A percentile compares a stretch with the other conserved stretches of the same genome.
Evolutionary conservation across 2,797 vertebrate species (phyloP).

Genomic region (Eulemur rubriventer): DNA sequence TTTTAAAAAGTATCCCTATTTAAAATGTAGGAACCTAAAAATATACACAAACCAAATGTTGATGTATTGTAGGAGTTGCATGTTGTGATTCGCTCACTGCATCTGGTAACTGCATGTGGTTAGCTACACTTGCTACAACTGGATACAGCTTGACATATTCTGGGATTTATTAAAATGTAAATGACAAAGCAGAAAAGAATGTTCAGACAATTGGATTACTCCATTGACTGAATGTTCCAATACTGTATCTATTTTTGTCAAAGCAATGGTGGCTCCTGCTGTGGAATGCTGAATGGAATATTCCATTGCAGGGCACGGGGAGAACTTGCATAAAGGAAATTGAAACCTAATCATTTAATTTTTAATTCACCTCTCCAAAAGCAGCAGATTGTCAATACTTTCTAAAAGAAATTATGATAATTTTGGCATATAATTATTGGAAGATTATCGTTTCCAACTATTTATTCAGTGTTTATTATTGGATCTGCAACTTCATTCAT

Average conservation of each 20-base stretch:
- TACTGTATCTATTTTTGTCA: constrained; percentile 83
- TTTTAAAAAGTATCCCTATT: constrained; percentile 51
- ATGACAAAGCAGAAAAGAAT: constrained; percentile 85
- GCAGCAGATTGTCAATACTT: constrained; percentile 60
- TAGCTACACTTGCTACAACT: constrained; percentile 75
- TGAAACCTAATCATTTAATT: constrained; percentile 54
- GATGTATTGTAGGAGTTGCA: constrained; percentile 60
- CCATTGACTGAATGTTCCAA: constrained; percentile 83
- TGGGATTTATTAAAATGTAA: constrained; percentile 86
- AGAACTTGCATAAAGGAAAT: constrained; percentile 48
- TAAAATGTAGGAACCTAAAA: constrained; percentile 52
- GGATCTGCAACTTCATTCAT: constrained; percentile 70
- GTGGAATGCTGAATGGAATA: constrained; percentile 70
- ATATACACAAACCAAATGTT: constrained; percentile 68
- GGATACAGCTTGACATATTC: constrained; percentile 73
- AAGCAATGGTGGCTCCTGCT: constrained; percentile 76
- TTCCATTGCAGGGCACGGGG: constrained; percentile 46
- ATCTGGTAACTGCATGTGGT: constrained; percentile 83
- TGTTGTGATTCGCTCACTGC: constrained; percentile 73
- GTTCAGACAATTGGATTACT: constrained; percentile 85
- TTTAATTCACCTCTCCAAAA: constrained; percentile 61
- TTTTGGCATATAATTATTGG: constrained; percentile 34
- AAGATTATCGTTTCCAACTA: constrained; percentile 26
- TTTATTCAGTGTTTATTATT: constrained; percentile 46
- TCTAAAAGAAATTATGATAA: constrained; percentile 53